These are phyloP conservation scores for Botia almorhae DNA, from an alignment of 2,797 vertebrate genomes.

Conservation along the genomic window DNA sequence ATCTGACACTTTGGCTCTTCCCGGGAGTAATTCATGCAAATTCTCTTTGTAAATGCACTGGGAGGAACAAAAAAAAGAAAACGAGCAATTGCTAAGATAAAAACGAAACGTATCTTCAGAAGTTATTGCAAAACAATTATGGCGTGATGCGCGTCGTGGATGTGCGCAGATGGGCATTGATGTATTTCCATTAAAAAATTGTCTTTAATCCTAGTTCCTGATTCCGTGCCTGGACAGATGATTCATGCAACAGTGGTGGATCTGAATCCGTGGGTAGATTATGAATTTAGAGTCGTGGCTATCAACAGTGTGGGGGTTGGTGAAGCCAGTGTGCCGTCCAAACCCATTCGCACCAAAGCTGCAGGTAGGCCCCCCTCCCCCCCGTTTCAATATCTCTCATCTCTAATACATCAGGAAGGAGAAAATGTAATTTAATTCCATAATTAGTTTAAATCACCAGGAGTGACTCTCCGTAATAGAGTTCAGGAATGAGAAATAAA, in stretches of 20 bases:
- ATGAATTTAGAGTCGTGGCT: constrained; percentile 88
- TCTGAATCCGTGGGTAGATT: constrained; percentile 89
- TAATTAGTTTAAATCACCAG: constrained; percentile 66
- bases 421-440: constrained; percentile 67
- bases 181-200: constrained; percentile 68
- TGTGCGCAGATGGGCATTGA: constrained; percentile 31
- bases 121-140: constrained; percentile 26
- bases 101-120: background rate
- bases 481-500: constrained; percentile 56
- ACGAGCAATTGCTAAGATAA: background rate
- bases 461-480: constrained; percentile 54
- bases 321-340: constrained; percentile 85
- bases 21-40: constrained; percentile 2
- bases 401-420: constrained; percentile 62
- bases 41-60: constrained; percentile 19
- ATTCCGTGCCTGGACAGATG: constrained; percentile 85
- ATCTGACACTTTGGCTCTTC: background rate
- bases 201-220: constrained; percentile 84
- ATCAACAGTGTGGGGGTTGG: constrained; percentile 85
- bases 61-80: constrained; percentile 7
- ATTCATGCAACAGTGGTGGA: constrained; percentile 81
- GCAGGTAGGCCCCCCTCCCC: constrained; percentile 77
- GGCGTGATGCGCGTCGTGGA: background rate
- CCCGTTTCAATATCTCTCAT: constrained; percentile 26
- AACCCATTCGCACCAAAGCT: constrained; percentile 82